Percentiles rank a stretch among this genome's conserved stretches.
Conservation (phyloP, 2,797 vertebrate species). For the Lophotriccus pileatus region DNA sequence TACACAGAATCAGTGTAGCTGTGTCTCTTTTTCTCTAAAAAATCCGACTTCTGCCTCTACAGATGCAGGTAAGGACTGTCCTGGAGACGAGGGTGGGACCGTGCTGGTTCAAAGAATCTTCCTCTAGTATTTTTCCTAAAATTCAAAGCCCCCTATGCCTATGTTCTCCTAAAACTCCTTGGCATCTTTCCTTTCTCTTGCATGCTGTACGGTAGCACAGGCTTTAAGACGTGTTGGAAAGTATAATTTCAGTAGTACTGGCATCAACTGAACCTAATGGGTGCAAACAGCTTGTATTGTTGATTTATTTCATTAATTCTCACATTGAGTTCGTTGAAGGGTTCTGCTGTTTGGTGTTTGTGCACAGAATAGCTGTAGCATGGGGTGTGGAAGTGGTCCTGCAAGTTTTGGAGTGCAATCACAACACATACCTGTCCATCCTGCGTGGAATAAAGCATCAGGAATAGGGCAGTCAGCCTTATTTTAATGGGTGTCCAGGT, state of each 20-base stretch:
- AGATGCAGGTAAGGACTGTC: not conserved
- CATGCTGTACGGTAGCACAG: not conserved
- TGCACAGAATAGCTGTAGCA: not conserved
- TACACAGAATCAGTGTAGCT: not conserved
- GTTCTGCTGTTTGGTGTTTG: not conserved
- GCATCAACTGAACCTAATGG: not conserved
- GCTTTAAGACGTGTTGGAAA: not conserved
- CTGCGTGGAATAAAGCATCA: not conserved
- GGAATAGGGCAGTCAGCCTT: not conserved
- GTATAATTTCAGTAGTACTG: not conserved
- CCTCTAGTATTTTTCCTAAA: not conserved
- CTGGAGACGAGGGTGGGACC: not conserved
- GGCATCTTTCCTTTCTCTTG: not conserved
- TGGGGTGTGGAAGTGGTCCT: not conserved
- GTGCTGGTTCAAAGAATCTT: not conserved
- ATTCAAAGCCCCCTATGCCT: not conserved
- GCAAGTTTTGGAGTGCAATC: not conserved
- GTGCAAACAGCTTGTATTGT: not conserved
- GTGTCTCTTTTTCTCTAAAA: not conserved
- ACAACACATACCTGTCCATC: not conserved
- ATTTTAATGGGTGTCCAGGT: not conserved
- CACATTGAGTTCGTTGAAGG: not conserved
- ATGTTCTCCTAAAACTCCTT: not conserved
- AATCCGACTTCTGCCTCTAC: not conserved
- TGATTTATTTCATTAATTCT: not conserved